Conservation (phyloP, 2,797 vertebrate genomes). For the Tapera naevia region DNA sequence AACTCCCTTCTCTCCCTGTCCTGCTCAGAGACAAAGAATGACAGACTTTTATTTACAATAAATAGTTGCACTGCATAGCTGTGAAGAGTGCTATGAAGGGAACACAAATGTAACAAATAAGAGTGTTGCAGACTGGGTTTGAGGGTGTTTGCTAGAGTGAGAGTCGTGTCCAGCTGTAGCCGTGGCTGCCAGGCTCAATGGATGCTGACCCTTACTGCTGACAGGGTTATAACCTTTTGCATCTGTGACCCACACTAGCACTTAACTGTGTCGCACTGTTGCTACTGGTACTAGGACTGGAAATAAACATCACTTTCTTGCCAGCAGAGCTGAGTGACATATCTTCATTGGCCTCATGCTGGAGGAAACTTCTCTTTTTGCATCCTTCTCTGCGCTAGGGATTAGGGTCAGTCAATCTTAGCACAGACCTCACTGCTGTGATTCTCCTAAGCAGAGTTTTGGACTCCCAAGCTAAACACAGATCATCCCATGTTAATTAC, state of each 20-base stretch:
- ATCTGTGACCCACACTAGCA: neutral
- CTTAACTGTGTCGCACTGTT: neutral
- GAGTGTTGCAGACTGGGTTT: rapidly evolving
- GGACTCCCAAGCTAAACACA: rapidly evolving
- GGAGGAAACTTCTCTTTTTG: neutral
- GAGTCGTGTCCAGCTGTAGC: neutral
- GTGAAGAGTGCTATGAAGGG: neutral
- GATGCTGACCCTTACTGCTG: neutral
- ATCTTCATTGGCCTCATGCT: neutral
- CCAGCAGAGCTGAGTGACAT: neutral
- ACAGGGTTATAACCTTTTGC: neutral
- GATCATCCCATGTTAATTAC: neutral
- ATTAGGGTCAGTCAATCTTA: neutral
- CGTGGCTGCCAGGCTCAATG: neutral
- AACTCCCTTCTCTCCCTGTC: neutral
- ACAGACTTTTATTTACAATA: neutral
- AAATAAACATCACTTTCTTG: neutral
- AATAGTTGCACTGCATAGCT: neutral
- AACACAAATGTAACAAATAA: rapidly evolving
- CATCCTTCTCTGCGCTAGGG: rapidly evolving
- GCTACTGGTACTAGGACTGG: neutral
- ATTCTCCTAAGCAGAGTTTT: neutral
- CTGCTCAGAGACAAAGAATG: neutral
- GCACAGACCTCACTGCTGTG: neutral
- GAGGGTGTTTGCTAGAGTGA: neutral